Evolutionary conservation across 2,113 vertebrate genomes (phyloP).

Genomic region (Triplophysa rosa): DNA sequence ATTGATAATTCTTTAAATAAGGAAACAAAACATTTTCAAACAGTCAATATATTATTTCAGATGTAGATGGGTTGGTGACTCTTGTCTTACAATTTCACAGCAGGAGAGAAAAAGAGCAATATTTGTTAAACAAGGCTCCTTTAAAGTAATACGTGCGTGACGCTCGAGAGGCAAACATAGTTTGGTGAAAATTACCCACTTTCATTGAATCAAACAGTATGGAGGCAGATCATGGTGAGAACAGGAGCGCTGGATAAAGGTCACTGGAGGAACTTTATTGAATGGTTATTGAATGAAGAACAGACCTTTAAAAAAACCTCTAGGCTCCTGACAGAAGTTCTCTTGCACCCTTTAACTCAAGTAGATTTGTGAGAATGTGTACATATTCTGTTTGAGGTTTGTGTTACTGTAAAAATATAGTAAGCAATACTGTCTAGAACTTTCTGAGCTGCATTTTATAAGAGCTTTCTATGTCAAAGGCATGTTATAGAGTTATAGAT

Average conservation of each 20-base stretch:
- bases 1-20: conserved; percentile 20
- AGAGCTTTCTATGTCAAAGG: no score
- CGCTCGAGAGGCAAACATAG: conserved; percentile 21
- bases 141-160: background rate
- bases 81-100: background rate
- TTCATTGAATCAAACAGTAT: conserved; percentile 45
- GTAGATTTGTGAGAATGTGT: background rate
- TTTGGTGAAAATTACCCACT: conserved; percentile 20
- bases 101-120: conserved; percentile 34
- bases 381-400: background rate
- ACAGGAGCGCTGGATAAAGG: conserved; percentile 33
- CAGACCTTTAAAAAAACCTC: conserved; percentile 23
- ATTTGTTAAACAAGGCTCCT: conserved; percentile 29
- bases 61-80: background rate
- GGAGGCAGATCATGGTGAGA: background rate
- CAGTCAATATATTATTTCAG: background rate
- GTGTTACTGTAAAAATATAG: no score
- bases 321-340: background rate
- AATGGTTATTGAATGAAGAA: conserved; percentile 30
- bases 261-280: conserved; percentile 27
- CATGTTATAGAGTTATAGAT: no score
- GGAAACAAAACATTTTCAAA: background rate
- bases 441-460: no score
- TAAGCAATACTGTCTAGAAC: no score
- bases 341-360: background rate